phyloP scores from a whole-genome alignment of 2,113 vertebrate genomes.

The Hassar affinis region DNA sequence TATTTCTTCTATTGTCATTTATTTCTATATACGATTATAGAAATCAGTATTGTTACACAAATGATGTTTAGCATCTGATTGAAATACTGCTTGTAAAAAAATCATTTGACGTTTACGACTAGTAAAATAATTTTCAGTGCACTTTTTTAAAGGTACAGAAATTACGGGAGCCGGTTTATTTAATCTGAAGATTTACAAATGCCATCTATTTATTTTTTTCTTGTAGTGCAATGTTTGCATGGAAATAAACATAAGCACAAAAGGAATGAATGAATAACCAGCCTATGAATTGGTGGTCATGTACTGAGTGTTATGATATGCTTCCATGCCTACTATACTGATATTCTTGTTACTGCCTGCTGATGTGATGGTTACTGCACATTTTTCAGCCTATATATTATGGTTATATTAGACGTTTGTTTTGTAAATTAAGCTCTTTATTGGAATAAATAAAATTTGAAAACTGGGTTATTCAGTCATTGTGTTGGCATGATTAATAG shows the following conservation, averaged over 20 bases:
- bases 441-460: conserved; percentile 12
- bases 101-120: neutral
- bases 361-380: neutral
- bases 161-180: neutral
- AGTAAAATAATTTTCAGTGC: neutral
- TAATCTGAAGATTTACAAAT: neutral
- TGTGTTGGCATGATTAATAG: no score
- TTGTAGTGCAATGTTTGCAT: conserved; percentile 7
- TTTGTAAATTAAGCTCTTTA: neutral
- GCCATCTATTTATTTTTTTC: neutral
- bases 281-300: neutral
- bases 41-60: neutral
- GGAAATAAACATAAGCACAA: neutral
- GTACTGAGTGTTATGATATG: no score
- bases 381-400: neutral
- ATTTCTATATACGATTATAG: neutral
- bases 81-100: neutral
- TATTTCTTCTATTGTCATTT: neutral
- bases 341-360: neutral
- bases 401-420: no score
- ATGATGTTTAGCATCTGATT: neutral
- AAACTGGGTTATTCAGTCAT: no score
- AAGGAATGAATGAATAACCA: neutral
- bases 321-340: neutral
- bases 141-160: neutral